These are phyloP conservation scores for Drusus annulatus DNA, from an alignment of 1,140 invertebrate genomes.

Conservation along the genomic window DNA sequence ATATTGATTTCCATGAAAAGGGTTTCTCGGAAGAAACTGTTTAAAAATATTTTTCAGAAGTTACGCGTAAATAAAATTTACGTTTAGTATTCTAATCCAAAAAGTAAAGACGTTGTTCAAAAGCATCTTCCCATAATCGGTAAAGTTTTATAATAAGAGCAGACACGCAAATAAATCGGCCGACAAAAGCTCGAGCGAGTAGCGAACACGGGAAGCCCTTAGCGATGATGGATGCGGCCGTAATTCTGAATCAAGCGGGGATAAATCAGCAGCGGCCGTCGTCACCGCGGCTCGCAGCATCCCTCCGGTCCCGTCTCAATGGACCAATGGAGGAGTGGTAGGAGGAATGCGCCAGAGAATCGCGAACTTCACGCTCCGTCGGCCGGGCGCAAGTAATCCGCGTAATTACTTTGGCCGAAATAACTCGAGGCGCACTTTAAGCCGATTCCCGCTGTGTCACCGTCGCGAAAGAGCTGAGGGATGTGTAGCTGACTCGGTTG, in stretches of 20 bases:
- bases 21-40: no score
- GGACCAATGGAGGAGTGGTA: neutral
- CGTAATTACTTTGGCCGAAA: slow-evolving; percentile 33
- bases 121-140: no score
- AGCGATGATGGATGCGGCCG: slow-evolving; percentile 11
- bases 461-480: neutral
- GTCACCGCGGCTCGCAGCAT: no score
- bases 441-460: neutral
- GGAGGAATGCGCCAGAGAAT: neutral
- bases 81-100: no score
- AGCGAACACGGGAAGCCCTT: neutral
- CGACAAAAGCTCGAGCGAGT: neutral
- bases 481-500: no score
- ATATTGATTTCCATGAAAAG: no score
- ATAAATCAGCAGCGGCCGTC: neutral
- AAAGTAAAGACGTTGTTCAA: no score
- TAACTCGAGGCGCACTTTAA: neutral
- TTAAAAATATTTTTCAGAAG: no score
- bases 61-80: no score
- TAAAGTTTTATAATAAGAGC: no score
- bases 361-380: slow-evolving; percentile 6
- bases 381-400: slow-evolving; percentile 4
- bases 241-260: slow-evolving; percentile 4
- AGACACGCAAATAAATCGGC: no score
- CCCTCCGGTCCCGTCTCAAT: neutral